Conservation (phyloP, 2,888 invertebrate genomes). For the Eugnorisma glareosa region DNA sequence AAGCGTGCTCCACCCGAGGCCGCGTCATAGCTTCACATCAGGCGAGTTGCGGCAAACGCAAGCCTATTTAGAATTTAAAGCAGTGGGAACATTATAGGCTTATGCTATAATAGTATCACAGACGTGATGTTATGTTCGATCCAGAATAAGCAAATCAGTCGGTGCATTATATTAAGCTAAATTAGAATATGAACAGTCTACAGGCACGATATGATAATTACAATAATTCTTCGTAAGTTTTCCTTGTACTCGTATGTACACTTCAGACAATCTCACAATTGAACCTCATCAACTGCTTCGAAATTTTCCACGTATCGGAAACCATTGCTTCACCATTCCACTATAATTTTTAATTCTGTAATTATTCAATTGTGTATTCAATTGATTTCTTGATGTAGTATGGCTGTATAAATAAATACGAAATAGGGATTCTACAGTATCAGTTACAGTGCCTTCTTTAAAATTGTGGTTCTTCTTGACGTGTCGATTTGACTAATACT, state of each 20-base stretch:
- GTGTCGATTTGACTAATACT: background rate
- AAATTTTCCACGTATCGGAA: background rate
- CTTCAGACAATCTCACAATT: background rate
- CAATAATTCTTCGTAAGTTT: background rate
- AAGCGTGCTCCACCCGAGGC: too few species aligned
- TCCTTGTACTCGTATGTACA: conserved; percentile 3
- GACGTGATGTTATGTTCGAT: background rate
- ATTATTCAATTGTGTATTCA: conserved; percentile 17
- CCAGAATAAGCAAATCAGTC: background rate
- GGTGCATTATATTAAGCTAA: background rate
- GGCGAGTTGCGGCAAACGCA: too few species aligned
- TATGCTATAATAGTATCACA: too few species aligned
- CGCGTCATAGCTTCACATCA: too few species aligned
- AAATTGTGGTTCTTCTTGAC: background rate
- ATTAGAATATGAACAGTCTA: background rate
- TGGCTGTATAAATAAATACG: background rate
- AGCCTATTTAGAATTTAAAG: too few species aligned
- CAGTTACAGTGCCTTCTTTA: background rate
- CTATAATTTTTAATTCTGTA: conserved; percentile 22
- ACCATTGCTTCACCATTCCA: conserved; percentile 1
- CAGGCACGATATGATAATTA: background rate
- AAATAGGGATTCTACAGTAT: background rate
- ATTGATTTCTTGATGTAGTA: background rate
- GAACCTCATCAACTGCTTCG: background rate
- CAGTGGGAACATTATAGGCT: too few species aligned